Conservation (phyloP, 2,113 vertebrate genomes). For the Vulpes lagopus region DNA sequence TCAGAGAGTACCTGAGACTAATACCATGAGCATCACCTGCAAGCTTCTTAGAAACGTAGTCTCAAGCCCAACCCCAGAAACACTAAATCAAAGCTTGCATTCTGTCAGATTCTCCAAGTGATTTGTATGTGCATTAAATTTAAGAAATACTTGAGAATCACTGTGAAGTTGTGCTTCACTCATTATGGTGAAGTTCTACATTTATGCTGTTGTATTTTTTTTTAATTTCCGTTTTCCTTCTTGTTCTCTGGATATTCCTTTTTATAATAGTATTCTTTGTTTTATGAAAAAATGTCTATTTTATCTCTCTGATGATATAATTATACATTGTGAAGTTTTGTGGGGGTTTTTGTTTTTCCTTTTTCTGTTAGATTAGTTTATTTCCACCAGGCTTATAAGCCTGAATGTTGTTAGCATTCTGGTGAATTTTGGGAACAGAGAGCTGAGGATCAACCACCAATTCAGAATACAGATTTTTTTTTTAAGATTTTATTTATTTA, state of each 20-base stretch:
- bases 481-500: not conserved
- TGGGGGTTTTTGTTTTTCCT: not conserved
- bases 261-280: not conserved
- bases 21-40: not conserved
- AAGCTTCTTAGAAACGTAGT: not conserved
- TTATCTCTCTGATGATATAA: not conserved
- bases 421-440: not conserved
- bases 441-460: not conserved
- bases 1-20: not conserved
- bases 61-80: not conserved
- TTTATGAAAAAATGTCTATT: not conserved
- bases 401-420: not conserved
- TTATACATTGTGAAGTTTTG: not conserved
- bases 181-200: not conserved
- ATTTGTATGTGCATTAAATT: not conserved
- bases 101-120: not conserved
- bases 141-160: not conserved
- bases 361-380: not conserved
- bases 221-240: not conserved
- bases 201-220: not conserved
- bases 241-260: not conserved
- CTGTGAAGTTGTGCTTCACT: not conserved
- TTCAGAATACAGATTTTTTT: not conserved
- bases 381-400: not conserved
- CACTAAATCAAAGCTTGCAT: not conserved